Conservation (phyloP, 2,888 invertebrate species). For the Dioctria rufipes region DNA sequence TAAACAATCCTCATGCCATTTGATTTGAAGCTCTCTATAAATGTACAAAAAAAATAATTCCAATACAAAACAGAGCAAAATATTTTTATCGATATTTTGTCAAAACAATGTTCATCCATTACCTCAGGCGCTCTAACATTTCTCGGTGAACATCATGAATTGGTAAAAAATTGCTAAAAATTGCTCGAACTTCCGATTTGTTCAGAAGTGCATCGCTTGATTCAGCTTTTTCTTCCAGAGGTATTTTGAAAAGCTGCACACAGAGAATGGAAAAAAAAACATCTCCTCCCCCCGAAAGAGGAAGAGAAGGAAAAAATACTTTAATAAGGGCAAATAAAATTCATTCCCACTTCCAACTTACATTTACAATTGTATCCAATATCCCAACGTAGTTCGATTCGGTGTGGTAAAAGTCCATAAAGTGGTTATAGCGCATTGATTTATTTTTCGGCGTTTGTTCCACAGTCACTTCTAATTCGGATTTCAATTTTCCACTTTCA, state of each 20-base stretch:
- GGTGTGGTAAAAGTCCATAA: constrained; percentile 92
- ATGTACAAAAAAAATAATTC: background rate
- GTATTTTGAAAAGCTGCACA: constrained; percentile 90
- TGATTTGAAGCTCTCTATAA: constrained; percentile 67
- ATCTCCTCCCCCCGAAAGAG: too few species aligned
- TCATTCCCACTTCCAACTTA: constrained; percentile 69
- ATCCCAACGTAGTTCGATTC: constrained; percentile 98
- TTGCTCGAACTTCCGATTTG: constrained; percentile 92
- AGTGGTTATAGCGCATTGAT: constrained; percentile 72
- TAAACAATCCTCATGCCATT: constrained; percentile 90
- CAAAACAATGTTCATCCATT: constrained; percentile 12
- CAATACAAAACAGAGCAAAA: background rate
- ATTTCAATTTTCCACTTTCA: constrained; percentile 64
- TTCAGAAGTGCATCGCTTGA: constrained; percentile 84
- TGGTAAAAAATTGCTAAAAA: constrained; percentile 95
- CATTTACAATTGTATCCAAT: constrained; percentile 92
- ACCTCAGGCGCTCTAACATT: constrained; percentile 76
- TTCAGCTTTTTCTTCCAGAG: constrained; percentile 89
- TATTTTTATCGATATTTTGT: background rate
- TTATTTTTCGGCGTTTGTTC: constrained; percentile 68
- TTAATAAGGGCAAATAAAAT: background rate
- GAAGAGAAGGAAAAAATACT: too few species aligned
- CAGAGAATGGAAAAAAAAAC: too few species aligned
- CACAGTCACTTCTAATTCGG: constrained; percentile 64
- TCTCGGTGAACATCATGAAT: constrained; percentile 94